These are phyloP conservation scores for Ctena decussata DNA, from an alignment of 2,888 invertebrate species.

Conservation along the genomic window DNA sequence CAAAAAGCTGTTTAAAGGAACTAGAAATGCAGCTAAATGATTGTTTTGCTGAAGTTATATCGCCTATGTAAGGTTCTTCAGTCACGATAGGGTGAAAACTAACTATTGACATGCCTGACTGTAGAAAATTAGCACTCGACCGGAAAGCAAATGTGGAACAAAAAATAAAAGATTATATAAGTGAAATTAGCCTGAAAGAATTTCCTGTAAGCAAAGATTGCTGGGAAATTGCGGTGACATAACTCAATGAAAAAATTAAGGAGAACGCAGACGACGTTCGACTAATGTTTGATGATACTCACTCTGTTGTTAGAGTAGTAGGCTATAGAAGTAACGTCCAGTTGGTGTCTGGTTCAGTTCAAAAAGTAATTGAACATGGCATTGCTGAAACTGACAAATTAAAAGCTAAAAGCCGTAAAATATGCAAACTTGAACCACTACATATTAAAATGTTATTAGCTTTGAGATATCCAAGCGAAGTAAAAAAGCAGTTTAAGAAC, in stretches of 20 bases:
- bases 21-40: background rate
- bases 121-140: background rate
- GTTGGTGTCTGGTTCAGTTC: background rate
- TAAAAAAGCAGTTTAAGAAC: background rate
- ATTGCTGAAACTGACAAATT: conserved; percentile 23
- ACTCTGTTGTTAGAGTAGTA: background rate
- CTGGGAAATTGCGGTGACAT: background rate
- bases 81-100: background rate
- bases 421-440: conserved; percentile 1
- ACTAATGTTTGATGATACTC: background rate
- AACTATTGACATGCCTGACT: background rate
- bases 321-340: background rate
- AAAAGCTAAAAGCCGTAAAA: conserved; percentile 26
- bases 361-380: background rate
- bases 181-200: background rate
- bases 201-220: background rate
- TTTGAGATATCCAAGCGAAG: background rate
- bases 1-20: background rate
- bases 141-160: background rate
- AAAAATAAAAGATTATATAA: conserved; percentile 4
- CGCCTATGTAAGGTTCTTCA: background rate
- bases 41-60: background rate
- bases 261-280: background rate
- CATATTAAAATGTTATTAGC: conserved; percentile 53
- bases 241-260: background rate